Evolutionary conservation across 1,140 invertebrate genomes (phyloP).

Genomic region (Drosophila lacertosa): DNA sequence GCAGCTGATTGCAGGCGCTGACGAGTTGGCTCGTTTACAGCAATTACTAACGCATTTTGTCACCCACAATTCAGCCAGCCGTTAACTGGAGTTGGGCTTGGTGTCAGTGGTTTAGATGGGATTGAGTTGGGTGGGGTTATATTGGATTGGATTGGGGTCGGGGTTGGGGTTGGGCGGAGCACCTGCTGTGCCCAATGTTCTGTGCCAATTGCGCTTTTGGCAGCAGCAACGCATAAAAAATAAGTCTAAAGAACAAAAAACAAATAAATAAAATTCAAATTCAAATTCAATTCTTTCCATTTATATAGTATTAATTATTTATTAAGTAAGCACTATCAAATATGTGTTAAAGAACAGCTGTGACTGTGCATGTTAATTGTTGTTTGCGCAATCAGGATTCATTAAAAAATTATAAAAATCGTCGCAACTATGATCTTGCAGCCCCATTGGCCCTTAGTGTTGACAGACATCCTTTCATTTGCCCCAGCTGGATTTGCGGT

Average conservation of each 20-base stretch:
- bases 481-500: too few relatives aligned
- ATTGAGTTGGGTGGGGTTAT: too few relatives aligned
- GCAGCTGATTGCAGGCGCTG: constrained; percentile 52
- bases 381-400: neutral
- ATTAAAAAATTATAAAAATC: constrained; percentile 4
- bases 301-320: too few relatives aligned
- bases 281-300: too few relatives aligned
- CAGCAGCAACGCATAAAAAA: neutral
- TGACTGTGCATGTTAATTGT: neutral
- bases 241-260: too few relatives aligned
- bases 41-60: constrained; percentile 74
- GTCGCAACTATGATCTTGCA: neutral
- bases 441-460: neutral
- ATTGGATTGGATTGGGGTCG: too few relatives aligned
- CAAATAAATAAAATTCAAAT: neutral
- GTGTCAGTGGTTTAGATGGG: too few relatives aligned
- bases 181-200: constrained; percentile 60
- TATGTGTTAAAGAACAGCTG: too few relatives aligned
- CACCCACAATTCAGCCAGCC: constrained; percentile 44
- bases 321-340: too few relatives aligned
- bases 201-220: constrained; percentile 52
- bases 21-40: constrained; percentile 55
- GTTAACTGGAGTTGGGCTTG: too few relatives aligned
- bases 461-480: neutral
- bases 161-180: constrained; percentile 11